Evolutionary conservation across 2,888 invertebrate genomes (phyloP), one percentile per base, ranked within the genome.

Genomic region (Ormia ochracea): DNA sequence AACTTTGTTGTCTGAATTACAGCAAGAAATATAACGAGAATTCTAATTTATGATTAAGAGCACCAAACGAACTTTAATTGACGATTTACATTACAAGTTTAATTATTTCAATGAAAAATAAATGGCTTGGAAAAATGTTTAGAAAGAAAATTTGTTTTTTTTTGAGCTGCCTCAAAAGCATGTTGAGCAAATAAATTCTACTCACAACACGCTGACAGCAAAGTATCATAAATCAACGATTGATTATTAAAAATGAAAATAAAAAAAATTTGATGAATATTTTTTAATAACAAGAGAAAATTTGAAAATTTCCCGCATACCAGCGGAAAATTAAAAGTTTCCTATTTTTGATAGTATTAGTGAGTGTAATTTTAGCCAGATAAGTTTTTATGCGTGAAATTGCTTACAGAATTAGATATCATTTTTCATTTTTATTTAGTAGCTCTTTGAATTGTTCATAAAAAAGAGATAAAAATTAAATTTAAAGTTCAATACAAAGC

Each of bases 401-500:
- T n/a, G n/a, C n/a, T n/a, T n/a, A n/a, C n/a, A n/a, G n/a, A n/a
- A n/a, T n/a, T n/a, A n/a, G n/a, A n/a, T n/a, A n/a, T n/a, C n/a
- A n/a, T n/a, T 31, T 31, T 31, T 31, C 2, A n/a, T n/a, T n/a
- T n/a, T n/a, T n/a, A 2, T 3, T 9, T 36, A 5, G n/a, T n/a
- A 36, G 14, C 38, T 41, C 1, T 41, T 41, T 17, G 41, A 41
- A 14, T 26, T 50, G n/a, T n/a, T n/a, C n/a, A n/a, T 3, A 7
- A 17, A 17, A 1, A 50, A 28, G 28, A 26, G 17, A 14, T 3
- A 36, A 6, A 19, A 33, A 65, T 72, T 74, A 58, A 68, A 68
- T 69, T 61, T 63, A 65, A 33, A 78, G 78, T 74, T 74, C 69
- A 79, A 79, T 65, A 74, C 58, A 43, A 48, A 69, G 26, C 38